Base-by-base conservation (phyloP, 1,140 invertebrate species). In the Schlechtendalia chinensis region DNA sequence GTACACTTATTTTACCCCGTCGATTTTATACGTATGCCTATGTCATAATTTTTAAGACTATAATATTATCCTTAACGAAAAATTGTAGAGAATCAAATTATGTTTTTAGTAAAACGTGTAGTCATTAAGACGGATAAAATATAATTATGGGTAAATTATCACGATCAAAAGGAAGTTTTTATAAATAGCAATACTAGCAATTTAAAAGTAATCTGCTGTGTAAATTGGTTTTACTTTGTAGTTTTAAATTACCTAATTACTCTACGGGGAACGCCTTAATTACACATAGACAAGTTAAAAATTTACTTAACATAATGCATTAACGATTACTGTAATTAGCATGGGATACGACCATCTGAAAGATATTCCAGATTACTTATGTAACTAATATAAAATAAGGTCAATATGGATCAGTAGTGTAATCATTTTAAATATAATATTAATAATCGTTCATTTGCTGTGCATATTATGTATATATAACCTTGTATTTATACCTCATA, bases 161-260 rank as follows among this genome's bases (percentile, higher is more conserved):
- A 19, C 32, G 74, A 77, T 69, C 45, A 69, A 69, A 69, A 69
- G 67, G 67, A 32, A 69, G 67, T 69, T 50, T 6, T 69, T 69
- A 47, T 69, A 69, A 32, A 50, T 72, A 56, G 27, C 32, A 22
- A 56, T 74, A 50, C 17, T n/a, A 22, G 74, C 54, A 58, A 77
- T 59, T 77, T 77, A 58, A 77, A 77, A 59, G 74, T 77, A 77
- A 77, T 77, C 54, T 59, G 53, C 39, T 56, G 71, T 32, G 71
- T 74, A 74, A 74, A 74, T 74, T 56, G 54, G 29, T 56, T 74
- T 56, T 56, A 56, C 71, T 74, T 74, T 74, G 29, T 54, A 58
- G 39, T 74, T 74, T 56, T 56, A 56, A 74, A 74, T 74, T 74
- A 17, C 50, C 71, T 74, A 74, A 74, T 74, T 74, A 74, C 56